A percentile compares a stretch with the other conserved stretches of the same genome.
Conservation (phyloP, 2,797 vertebrate species). For the Siniperca obscura region DNA sequence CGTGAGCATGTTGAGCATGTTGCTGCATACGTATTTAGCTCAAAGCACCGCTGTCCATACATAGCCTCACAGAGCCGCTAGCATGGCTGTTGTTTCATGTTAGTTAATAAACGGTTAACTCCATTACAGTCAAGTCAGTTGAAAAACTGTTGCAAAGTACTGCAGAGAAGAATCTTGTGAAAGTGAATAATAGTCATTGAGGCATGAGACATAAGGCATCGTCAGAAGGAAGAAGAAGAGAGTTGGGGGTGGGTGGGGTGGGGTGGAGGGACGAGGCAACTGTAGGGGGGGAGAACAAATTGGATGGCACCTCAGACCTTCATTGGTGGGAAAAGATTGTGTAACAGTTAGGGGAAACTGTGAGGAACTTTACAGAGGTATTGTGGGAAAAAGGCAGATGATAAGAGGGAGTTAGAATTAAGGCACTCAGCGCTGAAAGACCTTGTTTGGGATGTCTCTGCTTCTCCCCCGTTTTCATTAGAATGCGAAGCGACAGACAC, state of each 20-base stretch:
- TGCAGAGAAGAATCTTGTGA: conserved; percentile 3
- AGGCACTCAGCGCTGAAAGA: conserved; percentile 48
- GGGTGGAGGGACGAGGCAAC: neutral
- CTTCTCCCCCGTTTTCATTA: conserved; percentile 38
- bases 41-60: neutral
- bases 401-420: conserved; percentile 42
- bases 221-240: conserved; percentile 11
- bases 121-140: neutral
- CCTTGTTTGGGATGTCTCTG: conserved; percentile 32
- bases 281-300: conserved; percentile 18
- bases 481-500: conserved; percentile 36
- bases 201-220: conserved; percentile 22
- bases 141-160: conserved; percentile 30
- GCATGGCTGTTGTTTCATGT: neutral
- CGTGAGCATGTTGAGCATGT: no score
- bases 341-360: conserved; percentile 27
- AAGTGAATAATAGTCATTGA: conserved; percentile 38
- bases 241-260: neutral
- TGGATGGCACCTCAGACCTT: conserved; percentile 26
- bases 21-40: neutral
- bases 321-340: conserved; percentile 29
- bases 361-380: conserved; percentile 21
- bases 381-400: conserved; percentile 27
- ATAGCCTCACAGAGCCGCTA: neutral
- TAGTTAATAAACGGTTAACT: conserved; percentile 1